Conservation (phyloP, 2,797 vertebrate genomes). For the Loris lydekkerianus region DNA sequence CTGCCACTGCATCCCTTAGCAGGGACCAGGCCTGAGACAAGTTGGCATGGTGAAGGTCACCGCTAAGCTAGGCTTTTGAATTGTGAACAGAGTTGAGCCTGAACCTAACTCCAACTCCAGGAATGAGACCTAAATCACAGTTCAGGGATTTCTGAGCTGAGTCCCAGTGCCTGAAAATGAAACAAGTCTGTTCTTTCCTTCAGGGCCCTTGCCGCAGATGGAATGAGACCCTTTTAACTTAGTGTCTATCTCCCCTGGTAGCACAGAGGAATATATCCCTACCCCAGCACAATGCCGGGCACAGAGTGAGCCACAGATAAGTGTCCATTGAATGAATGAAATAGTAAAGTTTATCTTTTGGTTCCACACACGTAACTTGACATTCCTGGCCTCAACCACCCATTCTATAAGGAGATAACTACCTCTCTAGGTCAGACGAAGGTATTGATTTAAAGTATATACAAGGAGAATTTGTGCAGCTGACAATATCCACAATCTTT, state of each 20-base stretch:
- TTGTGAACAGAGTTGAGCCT: background rate
- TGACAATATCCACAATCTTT: background rate
- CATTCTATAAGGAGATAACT: slow-evolving; percentile 24
- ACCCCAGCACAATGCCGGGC: background rate
- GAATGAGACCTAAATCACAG: slow-evolving; percentile 11
- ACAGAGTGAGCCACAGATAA: background rate
- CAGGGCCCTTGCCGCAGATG: background rate
- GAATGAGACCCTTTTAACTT: slow-evolving; percentile 25
- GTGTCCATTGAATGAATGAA: background rate
- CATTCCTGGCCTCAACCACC: background rate
- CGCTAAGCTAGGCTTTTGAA: background rate
- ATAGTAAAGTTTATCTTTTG: background rate
- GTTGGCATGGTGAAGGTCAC: background rate
- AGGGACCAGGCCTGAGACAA: background rate
- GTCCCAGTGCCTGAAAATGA: background rate
- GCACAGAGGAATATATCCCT: background rate
- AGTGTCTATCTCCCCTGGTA: background rate
- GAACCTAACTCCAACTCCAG: background rate
- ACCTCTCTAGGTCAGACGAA: slow-evolving; percentile 17
- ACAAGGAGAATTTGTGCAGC: background rate
- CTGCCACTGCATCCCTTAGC: background rate
- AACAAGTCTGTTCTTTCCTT: slow-evolving; percentile 48
- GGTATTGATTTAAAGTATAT: slow-evolving; percentile 10
- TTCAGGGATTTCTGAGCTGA: slow-evolving; percentile 12
- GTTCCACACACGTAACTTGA: background rate